Base-by-base conservation (phyloP, 2,888 invertebrate species). In the Trachelus stipa region DNA sequence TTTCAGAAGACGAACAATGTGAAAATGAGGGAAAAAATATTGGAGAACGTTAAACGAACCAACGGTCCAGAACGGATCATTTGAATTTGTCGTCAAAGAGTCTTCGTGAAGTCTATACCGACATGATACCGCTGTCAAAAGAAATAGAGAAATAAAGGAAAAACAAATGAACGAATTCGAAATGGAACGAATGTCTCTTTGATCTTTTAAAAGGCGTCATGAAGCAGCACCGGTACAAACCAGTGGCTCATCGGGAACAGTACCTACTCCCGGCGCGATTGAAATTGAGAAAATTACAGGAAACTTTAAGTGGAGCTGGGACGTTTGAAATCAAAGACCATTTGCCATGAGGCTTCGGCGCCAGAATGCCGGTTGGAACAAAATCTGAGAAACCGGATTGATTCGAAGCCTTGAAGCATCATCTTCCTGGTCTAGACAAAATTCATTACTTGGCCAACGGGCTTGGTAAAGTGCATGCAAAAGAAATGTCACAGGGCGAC, bases 61-160 rank as follows among this genome's bases (percentile, higher is more conserved):
- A 23, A 23, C 56, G 56, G 23, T 56, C 56, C 71, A 34, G 71
- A 33, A 15, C 12, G 71, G 31, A 30, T 71, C 23, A 33, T 34
- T 31, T 15, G 71, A 34, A 71, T 33, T 30, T 31, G 34, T 71
- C 71, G 71, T 71, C 6, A 71, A 71, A 23, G 71, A 71, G 30
- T 71, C 23, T 9, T 3, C 23, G 56, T 6, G 56, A 56, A 9
- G 56, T 56, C 71, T 30, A 3, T 71, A 23, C 71, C 71, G 12
- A 71, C 9, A 15, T 0, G 23, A 71, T 0, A 30, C 3, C 11
- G 30, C 15, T 11, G 23, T 71, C 34, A 73, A 40, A 69, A 37
- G 78, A 75, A 68, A 23, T 75, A 76, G 73, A 23, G 23, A 73
- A 40, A 34, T 23, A 33, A 75, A 69, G 31, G 3, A 69, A 15